Conservation (phyloP, 2,888 invertebrate genomes). For the Volucella bombylans region DNA sequence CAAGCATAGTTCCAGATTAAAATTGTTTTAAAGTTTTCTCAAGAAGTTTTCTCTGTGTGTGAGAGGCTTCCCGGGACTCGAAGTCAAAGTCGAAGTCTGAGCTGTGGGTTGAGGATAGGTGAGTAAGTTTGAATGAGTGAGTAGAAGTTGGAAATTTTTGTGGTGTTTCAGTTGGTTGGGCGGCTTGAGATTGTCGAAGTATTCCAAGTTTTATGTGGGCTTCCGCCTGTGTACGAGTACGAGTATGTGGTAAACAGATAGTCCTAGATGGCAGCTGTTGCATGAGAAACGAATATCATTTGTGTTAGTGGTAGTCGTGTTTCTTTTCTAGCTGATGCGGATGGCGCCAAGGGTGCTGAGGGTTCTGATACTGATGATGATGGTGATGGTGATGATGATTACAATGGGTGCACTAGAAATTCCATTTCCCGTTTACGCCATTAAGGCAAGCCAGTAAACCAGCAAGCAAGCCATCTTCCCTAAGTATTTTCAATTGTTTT, state of each 20-base stretch:
- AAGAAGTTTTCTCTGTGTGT: constrained; percentile 55
- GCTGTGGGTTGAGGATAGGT: not conserved
- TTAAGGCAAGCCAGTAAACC: not conserved
- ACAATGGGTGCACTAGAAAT: constrained; percentile 46
- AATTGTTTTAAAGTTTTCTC: constrained; percentile 71
- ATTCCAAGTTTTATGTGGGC: constrained; percentile 20
- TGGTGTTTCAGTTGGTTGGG: constrained; percentile 44
- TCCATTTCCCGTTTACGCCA: not conserved
- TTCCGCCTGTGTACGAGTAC: too few species aligned
- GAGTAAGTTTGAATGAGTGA: constrained; percentile 1
- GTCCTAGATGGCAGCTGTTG: constrained; percentile 58
- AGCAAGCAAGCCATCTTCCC: constrained; percentile 19
- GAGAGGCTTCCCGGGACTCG: not conserved
- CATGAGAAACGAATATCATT: constrained; percentile 36
- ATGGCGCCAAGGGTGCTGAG: too few species aligned
- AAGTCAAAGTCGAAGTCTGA: constrained; percentile 18
- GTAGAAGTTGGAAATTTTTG: constrained; percentile 34
- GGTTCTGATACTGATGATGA: too few species aligned
- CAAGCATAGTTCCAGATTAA: constrained; percentile 72
- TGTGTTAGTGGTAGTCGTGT: constrained; percentile 37
- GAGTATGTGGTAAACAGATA: constrained; percentile 13
- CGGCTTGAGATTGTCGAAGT: constrained; percentile 32
- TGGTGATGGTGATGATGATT: constrained; percentile 55
- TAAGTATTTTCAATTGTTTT: constrained; percentile 65
- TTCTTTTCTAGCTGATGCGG: not conserved